Evolutionary conservation across 1,140 invertebrate genomes (phyloP), one percentile per base, ranked within the genome.

Genomic region (Thaumatotibia leucotreta): DNA sequence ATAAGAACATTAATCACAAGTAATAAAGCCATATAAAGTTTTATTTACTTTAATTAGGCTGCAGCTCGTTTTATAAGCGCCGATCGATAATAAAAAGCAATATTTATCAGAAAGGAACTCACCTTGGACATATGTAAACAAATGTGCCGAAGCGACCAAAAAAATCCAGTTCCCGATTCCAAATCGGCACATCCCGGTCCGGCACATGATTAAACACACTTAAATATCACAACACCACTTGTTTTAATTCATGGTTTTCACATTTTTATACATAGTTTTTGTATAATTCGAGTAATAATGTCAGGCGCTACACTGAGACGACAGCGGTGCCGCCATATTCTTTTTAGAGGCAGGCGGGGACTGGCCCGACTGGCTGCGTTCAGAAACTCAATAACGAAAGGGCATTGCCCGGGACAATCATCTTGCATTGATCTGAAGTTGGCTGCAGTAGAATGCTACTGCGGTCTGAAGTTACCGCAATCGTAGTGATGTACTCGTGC

Each of bases 71-170:
- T 33, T 58, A 58, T 45, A 49, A 54, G 14, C 17, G 54, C 35
- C 77, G 84, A 88, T 88, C 83, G 79, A 88, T 88, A 83, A 67
- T 79, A 83, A 83, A 82, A 77, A 74, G 72, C 73, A 83, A 82
- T 88, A 87, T 86, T 86, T 85, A 82, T 77, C 79, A 72, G 76
- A 80, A 83, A 84, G 77, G 75, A 77, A 74, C 83, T 83, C 79
- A 91, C 89, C 89, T 91, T 89, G 82, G 76, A 73, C 87, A 70
- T 86, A 90, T 86, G 89, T 91, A 91, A 91, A 91, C 88, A 91
- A 91, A 85, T 86, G 81, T 69, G 84, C 65, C 69, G 75, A 79
- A 73, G 74, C 79, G 68, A 87, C 72, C 80, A 89, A 89, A 76
- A 88, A 89, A 80, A 91, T 91, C 89, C 88, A 91, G 83, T 89